Percentiles rank a stretch among this genome's conserved stretches.
phyloP scores from a whole-genome alignment of 2,113 vertebrate species.

The Rhabdomys dilectus region DNA sequence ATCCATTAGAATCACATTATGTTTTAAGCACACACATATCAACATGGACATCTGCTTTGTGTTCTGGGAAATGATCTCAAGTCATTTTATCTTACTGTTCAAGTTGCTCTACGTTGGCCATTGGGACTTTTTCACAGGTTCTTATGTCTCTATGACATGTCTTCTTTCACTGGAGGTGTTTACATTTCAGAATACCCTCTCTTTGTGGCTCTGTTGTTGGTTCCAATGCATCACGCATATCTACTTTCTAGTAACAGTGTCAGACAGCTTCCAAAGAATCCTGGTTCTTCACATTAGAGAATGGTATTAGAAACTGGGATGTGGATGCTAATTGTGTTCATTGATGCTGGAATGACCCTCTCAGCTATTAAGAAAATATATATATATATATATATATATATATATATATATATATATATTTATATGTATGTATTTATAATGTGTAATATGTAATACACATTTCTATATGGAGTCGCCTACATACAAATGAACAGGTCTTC shows the following conservation, averaged over 20 bases:
- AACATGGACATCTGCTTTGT: neutral
- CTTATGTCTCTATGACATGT: neutral
- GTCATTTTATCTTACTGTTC: neutral
- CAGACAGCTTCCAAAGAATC: neutral
- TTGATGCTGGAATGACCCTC: neutral
- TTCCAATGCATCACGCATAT: neutral
- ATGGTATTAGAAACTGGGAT: neutral
- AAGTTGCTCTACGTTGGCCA: neutral
- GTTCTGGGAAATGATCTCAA: neutral
- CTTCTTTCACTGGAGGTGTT: neutral
- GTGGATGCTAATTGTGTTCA: neutral
- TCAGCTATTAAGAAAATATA: neutral
- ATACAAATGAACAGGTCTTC: neutral
- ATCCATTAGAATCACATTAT: neutral
- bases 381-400: neutral
- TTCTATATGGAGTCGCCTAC: neutral
- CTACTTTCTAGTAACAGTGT: neutral
- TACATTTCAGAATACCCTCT: neutral
- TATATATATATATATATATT: neutral
- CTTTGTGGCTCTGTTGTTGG: neutral
- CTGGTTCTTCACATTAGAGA: neutral
- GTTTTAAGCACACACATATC: neutral
- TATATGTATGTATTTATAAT: neutral
- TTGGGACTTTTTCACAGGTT: neutral
- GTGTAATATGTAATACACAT: neutral